phyloP scores from a whole-genome alignment of 2,797 vertebrate genomes.

The Liasis olivaceus region DNA sequence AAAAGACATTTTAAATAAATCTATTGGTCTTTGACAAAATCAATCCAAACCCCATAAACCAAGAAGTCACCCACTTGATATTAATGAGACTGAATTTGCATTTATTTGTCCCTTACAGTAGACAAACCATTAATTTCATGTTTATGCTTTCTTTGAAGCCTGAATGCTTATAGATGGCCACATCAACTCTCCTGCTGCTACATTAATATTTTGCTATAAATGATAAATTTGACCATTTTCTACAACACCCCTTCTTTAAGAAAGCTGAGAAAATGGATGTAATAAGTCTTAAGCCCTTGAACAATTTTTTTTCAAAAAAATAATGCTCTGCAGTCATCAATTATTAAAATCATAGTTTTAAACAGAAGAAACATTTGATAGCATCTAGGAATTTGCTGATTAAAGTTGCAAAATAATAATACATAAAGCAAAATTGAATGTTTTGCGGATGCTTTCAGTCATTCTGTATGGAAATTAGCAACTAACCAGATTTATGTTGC shows the following conservation, averaged over 20 bases:
- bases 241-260: conserved; percentile 79
- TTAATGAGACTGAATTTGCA: conserved; percentile 83
- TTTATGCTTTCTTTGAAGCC: conserved; percentile 82
- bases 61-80: conserved; percentile 83
- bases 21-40: conserved; percentile 85
- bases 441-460: conserved; percentile 24
- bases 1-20: conserved; percentile 82
- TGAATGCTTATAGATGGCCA: conserved; percentile 81
- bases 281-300: conserved; percentile 79
- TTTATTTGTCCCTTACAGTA: conserved; percentile 84
- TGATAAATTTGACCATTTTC: conserved; percentile 83
- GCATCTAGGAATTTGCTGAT: conserved; percentile 60
- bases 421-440: conserved; percentile 45
- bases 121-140: conserved; percentile 83
- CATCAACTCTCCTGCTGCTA: conserved; percentile 83
- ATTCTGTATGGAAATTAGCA: conserved; percentile 25
- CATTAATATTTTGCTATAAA: conserved; percentile 84
- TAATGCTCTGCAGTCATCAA: conserved; percentile 73
- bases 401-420: conserved; percentile 61
- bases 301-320: conserved; percentile 65
- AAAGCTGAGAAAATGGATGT: conserved; percentile 79
- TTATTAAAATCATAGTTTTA: conserved; percentile 79
- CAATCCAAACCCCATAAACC: conserved; percentile 83
- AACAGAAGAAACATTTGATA: conserved; percentile 69
- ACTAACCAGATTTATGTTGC: neutral